Percentiles rank a stretch among this genome's conserved stretches.
phyloP scores from a whole-genome alignment of 2,888 invertebrate genomes.

The Sycophila texana region DNA sequence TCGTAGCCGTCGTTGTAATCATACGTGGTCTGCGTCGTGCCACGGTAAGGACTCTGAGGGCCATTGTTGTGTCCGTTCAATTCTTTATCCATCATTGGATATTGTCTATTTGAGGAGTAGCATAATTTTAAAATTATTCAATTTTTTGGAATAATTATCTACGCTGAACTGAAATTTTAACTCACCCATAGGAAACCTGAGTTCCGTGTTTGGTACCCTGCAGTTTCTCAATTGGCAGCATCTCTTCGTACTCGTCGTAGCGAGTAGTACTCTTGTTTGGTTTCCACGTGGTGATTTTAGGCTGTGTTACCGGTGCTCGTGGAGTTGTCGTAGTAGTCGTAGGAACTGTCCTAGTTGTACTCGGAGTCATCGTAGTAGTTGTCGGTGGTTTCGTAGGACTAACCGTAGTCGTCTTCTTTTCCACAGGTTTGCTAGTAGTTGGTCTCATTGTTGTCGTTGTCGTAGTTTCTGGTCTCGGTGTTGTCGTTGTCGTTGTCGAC shows the following conservation, averaged over 20 bases:
- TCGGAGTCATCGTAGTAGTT: slow-evolving; percentile 56
- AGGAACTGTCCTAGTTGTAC: slow-evolving; percentile 70
- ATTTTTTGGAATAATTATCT: not conserved
- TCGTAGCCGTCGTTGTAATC: slow-evolving; percentile 72
- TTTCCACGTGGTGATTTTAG: slow-evolving; percentile 72
- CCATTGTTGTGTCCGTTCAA: slow-evolving; percentile 54
- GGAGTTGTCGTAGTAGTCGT: slow-evolving; percentile 64
- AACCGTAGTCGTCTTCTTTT: slow-evolving; percentile 58
- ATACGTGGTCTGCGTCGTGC: slow-evolving; percentile 23
- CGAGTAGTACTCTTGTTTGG: slow-evolving; percentile 59
- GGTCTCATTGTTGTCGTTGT: slow-evolving; percentile 57
- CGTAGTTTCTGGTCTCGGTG: slow-evolving; percentile 51
- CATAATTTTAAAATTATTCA: not conserved
- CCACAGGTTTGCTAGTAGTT: slow-evolving; percentile 49
- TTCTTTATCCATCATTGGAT: slow-evolving; percentile 30
- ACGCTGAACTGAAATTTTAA: not conserved
- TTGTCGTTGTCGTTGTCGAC: slow-evolving; percentile 52
- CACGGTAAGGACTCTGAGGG: slow-evolving; percentile 51
- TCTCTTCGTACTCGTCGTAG: slow-evolving; percentile 60
- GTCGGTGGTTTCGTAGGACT: slow-evolving; percentile 58
- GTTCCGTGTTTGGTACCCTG: slow-evolving; percentile 57
- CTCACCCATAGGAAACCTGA: slow-evolving; percentile 28
- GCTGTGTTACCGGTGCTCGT: slow-evolving; percentile 64
- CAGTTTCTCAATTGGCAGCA: slow-evolving; percentile 66
- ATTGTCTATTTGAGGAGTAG: slow-evolving; percentile 14